phyloP scores from a whole-genome alignment of 2,888 invertebrate genomes.

The Chelonus formosanus region DNA sequence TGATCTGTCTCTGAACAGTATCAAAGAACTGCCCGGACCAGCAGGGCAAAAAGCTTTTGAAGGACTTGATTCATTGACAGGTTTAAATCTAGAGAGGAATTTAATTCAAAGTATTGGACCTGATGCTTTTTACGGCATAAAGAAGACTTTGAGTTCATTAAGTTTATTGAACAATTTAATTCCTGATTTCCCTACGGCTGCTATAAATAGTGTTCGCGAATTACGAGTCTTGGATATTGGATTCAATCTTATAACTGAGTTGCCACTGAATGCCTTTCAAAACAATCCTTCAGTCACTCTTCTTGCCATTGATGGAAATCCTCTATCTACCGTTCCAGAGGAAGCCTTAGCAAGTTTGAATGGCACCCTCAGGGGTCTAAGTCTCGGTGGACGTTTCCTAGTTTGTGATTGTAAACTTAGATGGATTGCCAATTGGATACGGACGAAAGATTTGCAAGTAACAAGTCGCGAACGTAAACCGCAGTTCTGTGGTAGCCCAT shows the following conservation, averaged over 20 bases:
- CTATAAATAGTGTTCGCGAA: slow-evolving; percentile 80
- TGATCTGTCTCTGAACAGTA: slow-evolving; percentile 88
- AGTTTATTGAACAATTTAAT: slow-evolving; percentile 89
- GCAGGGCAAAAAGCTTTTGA: slow-evolving; percentile 76
- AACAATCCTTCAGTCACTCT: slow-evolving; percentile 86
- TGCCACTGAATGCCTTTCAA: slow-evolving; percentile 82
- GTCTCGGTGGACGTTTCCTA: slow-evolving; percentile 86
- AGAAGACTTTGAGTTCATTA: slow-evolving; percentile 84
- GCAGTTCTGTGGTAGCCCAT: slow-evolving; percentile 89
- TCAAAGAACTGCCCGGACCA: slow-evolving; percentile 80
- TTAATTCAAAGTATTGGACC: slow-evolving; percentile 80
- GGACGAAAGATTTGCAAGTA: slow-evolving; percentile 86
- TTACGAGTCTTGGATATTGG: slow-evolving; percentile 89
- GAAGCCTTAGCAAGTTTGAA: slow-evolving; percentile 82
- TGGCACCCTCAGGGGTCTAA: slow-evolving; percentile 83
- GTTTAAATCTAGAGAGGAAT: slow-evolving; percentile 88
- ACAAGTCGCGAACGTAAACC: slow-evolving; percentile 91
- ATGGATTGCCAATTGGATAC: slow-evolving; percentile 93
- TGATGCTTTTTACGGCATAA: slow-evolving; percentile 82
- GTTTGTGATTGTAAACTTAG: slow-evolving; percentile 88
- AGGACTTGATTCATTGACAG: slow-evolving; percentile 82
- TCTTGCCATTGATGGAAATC: slow-evolving; percentile 90
- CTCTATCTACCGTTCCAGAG: slow-evolving; percentile 83
- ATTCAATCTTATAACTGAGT: slow-evolving; percentile 85
- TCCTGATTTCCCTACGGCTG: slow-evolving; percentile 85